These are phyloP conservation scores for Aphaenogaster ashmeadi DNA, from an alignment of 1,140 invertebrate genomes.

Conservation along the genomic window DNA sequence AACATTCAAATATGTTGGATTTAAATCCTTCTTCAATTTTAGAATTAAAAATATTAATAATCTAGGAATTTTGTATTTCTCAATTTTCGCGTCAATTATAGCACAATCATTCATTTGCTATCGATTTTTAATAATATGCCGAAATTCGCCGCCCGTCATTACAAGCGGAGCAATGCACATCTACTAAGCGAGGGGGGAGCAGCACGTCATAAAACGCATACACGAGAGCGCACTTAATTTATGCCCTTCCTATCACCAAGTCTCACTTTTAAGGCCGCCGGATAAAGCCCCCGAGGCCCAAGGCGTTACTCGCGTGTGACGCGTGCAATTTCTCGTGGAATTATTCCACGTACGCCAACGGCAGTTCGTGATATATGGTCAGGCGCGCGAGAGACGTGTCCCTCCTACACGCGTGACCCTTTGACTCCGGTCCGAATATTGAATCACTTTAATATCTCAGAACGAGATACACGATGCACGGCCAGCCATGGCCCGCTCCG, in stretches of 20 bases:
- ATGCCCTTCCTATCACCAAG: constrained; percentile 58
- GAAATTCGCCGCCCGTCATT: background rate
- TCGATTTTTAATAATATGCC: background rate
- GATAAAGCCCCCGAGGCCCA: constrained; percentile 39
- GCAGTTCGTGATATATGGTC: constrained; percentile 76
- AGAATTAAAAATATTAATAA: background rate
- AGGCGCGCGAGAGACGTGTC: constrained; percentile 72
- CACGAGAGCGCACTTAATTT: constrained; percentile 37
- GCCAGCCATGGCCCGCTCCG: constrained; percentile 22
- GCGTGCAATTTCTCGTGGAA: constrained; percentile 75
- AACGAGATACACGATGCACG: constrained; percentile 69
- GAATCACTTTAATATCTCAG: constrained; percentile 79
- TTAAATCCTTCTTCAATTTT: background rate
- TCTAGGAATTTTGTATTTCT: background rate
- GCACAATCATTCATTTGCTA: background rate
- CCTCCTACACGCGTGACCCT: constrained; percentile 77
- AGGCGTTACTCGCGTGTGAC: constrained; percentile 70
- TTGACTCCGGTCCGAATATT: constrained; percentile 77
- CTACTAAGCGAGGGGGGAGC: background rate
- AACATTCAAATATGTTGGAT: background rate
- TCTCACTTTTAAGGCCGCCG: constrained; percentile 48
- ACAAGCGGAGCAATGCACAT: background rate
- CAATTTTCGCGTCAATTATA: background rate
- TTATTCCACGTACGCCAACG: constrained; percentile 78
- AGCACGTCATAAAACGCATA: background rate